A percentile compares a stretch with the other conserved stretches of the same genome.
phyloP scores from a whole-genome alignment of 2,888 invertebrate genomes.

The Caenorhabditis sp. region DNA sequence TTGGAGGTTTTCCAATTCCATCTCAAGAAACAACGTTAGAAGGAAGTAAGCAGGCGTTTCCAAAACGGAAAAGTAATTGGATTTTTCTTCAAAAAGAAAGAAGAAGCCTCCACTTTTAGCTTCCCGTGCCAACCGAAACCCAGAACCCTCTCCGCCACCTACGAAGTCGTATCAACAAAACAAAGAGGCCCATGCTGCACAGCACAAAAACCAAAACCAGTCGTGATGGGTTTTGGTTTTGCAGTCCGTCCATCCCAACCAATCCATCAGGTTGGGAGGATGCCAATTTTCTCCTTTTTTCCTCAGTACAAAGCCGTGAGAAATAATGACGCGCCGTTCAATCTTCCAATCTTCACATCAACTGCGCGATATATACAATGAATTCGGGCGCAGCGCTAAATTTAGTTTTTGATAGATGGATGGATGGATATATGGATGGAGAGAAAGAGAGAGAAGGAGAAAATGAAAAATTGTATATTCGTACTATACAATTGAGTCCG shows the following conservation, averaged over 20 bases:
- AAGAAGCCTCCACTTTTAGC: slow-evolving; percentile 52
- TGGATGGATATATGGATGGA: background rate
- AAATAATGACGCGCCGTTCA: slow-evolving; percentile 36
- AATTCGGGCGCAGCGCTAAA: slow-evolving; percentile 5
- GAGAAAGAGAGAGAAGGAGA: background rate
- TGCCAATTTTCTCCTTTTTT: slow-evolving; percentile 32
- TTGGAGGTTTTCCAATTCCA: slow-evolving; percentile 44
- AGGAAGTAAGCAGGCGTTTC: slow-evolving; percentile 59
- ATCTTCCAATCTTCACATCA: slow-evolving; percentile 38
- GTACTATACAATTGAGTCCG: slow-evolving; percentile 36
- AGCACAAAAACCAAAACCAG: slow-evolving; percentile 35
- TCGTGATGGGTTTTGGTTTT: background rate
- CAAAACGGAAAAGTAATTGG: slow-evolving; percentile 57
- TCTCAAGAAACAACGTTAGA: slow-evolving; percentile 48
- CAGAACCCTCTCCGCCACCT: background rate
- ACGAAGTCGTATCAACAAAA: slow-evolving; percentile 28
- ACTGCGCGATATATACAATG: slow-evolving; percentile 34
- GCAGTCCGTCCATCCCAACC: slow-evolving; percentile 29
- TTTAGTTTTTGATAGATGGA: background rate
- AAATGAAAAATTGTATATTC: slow-evolving; percentile 50
- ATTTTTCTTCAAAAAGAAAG: slow-evolving; percentile 21
- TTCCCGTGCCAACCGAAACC: slow-evolving; percentile 6
- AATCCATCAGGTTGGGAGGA: slow-evolving; percentile 36
- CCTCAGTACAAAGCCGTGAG: slow-evolving; percentile 30
- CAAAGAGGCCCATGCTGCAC: slow-evolving; percentile 21